Evolutionary conservation across 2,113 vertebrate genomes (phyloP).

Genomic region (Petrocephalus microphthalmus): DNA sequence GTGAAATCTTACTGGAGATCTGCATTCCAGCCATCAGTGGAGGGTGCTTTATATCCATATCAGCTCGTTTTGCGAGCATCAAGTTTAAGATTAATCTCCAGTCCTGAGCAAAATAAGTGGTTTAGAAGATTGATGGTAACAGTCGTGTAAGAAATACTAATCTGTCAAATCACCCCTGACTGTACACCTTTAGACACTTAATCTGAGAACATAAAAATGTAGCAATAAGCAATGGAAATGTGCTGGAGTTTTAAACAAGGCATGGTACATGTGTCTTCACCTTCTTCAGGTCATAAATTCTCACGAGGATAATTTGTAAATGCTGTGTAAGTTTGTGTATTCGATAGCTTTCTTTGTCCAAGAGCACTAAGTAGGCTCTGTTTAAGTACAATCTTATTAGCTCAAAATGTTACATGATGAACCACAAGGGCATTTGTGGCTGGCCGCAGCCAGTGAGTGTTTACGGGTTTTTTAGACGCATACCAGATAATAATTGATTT

Average conservation of each 20-base stretch:
- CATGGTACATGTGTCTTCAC: neutral
- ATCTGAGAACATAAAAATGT: neutral
- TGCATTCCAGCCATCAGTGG: neutral
- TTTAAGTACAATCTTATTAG: neutral
- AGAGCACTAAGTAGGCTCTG: neutral
- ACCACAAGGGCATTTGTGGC: neutral
- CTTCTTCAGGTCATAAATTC: neutral
- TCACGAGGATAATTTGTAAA: neutral
- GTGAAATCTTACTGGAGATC: neutral
- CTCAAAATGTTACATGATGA: neutral
- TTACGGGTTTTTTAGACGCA: neutral
- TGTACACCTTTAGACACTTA: neutral
- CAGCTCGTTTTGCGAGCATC: neutral
- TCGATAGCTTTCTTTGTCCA: neutral
- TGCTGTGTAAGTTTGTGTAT: neutral
- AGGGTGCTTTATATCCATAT: slow-evolving; percentile 16
- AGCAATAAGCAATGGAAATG: neutral
- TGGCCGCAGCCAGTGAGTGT: neutral
- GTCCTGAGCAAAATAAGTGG: slow-evolving; percentile 18
- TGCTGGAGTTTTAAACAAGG: neutral
- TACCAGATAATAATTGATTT: neutral
- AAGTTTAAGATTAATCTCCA: neutral
- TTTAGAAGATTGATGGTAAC: slow-evolving; percentile 35
- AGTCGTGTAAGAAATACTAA: slow-evolving; percentile 36
- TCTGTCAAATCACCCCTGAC: neutral